Base-by-base conservation (phyloP, 2,888 invertebrate species). In the Hydroisotoma schaefferi region DNA sequence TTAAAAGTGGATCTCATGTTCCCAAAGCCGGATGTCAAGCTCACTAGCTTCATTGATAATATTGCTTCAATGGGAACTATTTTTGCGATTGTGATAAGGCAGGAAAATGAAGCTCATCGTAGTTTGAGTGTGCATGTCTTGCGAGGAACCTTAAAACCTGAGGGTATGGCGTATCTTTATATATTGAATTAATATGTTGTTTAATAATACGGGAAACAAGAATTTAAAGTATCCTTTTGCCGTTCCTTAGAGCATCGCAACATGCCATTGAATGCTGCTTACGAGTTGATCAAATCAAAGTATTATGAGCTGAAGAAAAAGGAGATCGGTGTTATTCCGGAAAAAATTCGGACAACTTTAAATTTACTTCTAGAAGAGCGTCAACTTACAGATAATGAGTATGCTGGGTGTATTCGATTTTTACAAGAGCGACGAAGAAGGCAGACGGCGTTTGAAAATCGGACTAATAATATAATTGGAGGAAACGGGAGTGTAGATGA, bases 1-100 rank as follows among this genome's bases (percentile, higher is more conserved):
- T 47, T 70, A 2, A 65, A 55, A 26, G 70, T 66, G 12, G 68
- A 70, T 43, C 52, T 70, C 10, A 70, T 70, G 68, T 66, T 68
- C 53, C 67, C 67, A 1, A 68, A 64, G 26, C 40, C 48, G 1
- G 65, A 61, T n/a, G 51, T 63, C 1, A 62, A 64, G 37, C 22
- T 68, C 10, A 46, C 60, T 12, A 57, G 53, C 10, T 70, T 68
- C 47, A 55, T 68, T 4, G 63, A 64, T 26, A 64, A 59, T 23
- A 56, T 68, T 22, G 64, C 49, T 2, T 20, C 38, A 33, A 48
- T 59, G 10, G 70, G 70, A 40, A 64, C 67, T 1, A 64, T 66
- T 37, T 68, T 70, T 63, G 70, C 68, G 18, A 59, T 68, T 23
- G 63, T 70, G 6, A 66, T 70, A 52, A 53, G 61, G 40, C 55